Evolutionary conservation across 2,797 vertebrate species (phyloP).

Genomic region (Sebastes cheni): DNA sequence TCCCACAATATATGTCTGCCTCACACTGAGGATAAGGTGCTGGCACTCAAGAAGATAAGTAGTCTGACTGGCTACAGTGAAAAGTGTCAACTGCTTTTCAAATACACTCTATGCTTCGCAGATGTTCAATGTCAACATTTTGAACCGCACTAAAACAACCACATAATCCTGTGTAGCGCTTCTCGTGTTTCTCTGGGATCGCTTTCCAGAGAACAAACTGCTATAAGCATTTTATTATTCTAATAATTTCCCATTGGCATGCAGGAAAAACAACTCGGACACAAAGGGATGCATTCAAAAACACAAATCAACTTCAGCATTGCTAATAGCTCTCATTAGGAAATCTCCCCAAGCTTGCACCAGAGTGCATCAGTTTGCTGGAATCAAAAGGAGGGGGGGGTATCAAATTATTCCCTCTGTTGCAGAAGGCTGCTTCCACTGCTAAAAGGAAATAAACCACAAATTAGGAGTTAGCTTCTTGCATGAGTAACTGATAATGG

Average conservation of each 20-base stretch:
- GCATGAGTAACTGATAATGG: constrained; percentile 25
- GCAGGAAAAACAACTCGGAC: constrained; percentile 35
- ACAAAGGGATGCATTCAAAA: constrained; percentile 57
- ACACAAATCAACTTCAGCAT: constrained; percentile 57
- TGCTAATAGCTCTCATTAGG: constrained; percentile 65
- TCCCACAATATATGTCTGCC: constrained; percentile 64
- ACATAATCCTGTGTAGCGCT: not conserved
- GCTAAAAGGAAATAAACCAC: constrained; percentile 51
- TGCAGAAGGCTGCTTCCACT: constrained; percentile 34
- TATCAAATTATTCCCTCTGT: constrained; percentile 56
- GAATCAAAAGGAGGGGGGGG: constrained; percentile 40
- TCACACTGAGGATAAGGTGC: constrained; percentile 58
- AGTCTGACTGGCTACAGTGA: constrained; percentile 37
- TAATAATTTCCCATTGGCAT: constrained; percentile 54
- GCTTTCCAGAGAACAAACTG: constrained; percentile 15
- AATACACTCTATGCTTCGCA: constrained; percentile 23
- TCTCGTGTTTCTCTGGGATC: not conserved
- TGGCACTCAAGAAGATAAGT: constrained; percentile 59
- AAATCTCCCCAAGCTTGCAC: constrained; percentile 54
- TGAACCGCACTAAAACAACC: constrained; percentile 20
- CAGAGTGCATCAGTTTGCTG: constrained; percentile 45
- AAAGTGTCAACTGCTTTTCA: constrained; percentile 53
- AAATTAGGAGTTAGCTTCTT: constrained; percentile 41
- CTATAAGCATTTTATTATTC: constrained; percentile 34
- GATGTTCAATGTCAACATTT: constrained; percentile 6